A percentile compares a stretch with the other conserved stretches of the same genome.
phyloP scores from a whole-genome alignment of 2,113 vertebrate genomes.

The Elephas maximus region DNA sequence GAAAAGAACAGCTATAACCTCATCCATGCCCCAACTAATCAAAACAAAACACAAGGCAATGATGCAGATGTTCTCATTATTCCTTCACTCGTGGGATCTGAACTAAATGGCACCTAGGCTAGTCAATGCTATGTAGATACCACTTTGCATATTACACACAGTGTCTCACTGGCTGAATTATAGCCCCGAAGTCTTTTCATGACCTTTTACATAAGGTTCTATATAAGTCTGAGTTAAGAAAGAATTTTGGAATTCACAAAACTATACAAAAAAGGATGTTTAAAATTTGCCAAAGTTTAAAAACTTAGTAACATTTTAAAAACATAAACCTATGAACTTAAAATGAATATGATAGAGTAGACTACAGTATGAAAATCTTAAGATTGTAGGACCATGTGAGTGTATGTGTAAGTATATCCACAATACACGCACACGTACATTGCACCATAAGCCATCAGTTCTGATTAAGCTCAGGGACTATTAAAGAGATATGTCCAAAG shows the following conservation, averaged over 20 bases:
- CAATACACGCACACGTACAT: not conserved
- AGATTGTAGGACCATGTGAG: not conserved
- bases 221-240: conserved; percentile 23
- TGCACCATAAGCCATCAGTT: conserved; percentile 63
- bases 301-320: conserved; percentile 46
- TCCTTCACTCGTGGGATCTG: conserved; percentile 31
- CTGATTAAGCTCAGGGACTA: conserved; percentile 22
- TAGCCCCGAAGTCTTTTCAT: conserved; percentile 12
- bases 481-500: conserved; percentile 57
- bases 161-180: not conserved
- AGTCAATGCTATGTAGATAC: not conserved
- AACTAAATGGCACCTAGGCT: conserved; percentile 28
- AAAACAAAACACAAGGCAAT: conserved; percentile 67
- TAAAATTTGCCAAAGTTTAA: conserved; percentile 56
- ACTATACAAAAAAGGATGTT: conserved; percentile 47
- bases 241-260: conserved; percentile 50
- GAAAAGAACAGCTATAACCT: conserved; percentile 39
- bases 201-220: not conserved
- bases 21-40: conserved; percentile 41
- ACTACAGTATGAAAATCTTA: conserved; percentile 34
- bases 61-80: conserved; percentile 29
- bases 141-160: conserved; percentile 22
- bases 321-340: conserved; percentile 35
- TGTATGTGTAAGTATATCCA: not conserved
- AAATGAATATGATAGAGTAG: conserved; percentile 41